Percentiles rank a stretch among this genome's conserved stretches.
Evolutionary conservation across 2,797 vertebrate genomes (phyloP).

Genomic region (Parambassis ranga): DNA sequence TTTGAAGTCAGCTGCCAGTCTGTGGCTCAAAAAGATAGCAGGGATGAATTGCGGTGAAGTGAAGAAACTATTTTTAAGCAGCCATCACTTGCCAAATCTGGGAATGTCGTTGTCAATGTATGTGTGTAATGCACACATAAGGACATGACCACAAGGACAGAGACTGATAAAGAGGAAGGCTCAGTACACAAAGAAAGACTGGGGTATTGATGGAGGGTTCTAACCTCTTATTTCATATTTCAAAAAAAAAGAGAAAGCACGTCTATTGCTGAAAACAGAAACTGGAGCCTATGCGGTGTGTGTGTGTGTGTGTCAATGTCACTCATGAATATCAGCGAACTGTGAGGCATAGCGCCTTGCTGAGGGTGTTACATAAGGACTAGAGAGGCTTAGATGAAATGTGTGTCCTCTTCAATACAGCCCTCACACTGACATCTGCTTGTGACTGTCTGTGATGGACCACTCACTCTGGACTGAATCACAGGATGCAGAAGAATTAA

Average conservation of each 20-base stretch:
- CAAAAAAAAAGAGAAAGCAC: slow-evolving; percentile 14
- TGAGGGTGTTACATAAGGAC: slow-evolving; percentile 71
- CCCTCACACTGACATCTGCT: slow-evolving; percentile 58
- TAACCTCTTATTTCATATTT: slow-evolving; percentile 47
- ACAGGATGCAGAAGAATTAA: neutral
- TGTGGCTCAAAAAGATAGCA: slow-evolving; percentile 2
- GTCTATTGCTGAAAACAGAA: slow-evolving; percentile 29
- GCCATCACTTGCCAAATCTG: slow-evolving; percentile 4
- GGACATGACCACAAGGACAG: neutral
- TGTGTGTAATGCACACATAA: neutral
- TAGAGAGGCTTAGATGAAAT: slow-evolving; percentile 68
- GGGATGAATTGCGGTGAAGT: neutral
- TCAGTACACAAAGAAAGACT: slow-evolving; percentile 19
- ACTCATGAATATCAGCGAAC: slow-evolving; percentile 48
- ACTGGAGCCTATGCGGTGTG: slow-evolving; percentile 35
- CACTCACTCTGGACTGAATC: slow-evolving; percentile 43
- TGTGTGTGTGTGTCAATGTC: slow-evolving; percentile 49
- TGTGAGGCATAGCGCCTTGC: slow-evolving; percentile 44
- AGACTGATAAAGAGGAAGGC: slow-evolving; percentile 4
- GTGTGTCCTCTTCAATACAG: slow-evolving; percentile 59
- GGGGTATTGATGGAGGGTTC: slow-evolving; percentile 43
- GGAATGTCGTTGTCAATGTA: neutral
- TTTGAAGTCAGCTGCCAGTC: neutral
- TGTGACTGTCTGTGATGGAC: slow-evolving; percentile 28
- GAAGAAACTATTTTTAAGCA: slow-evolving; percentile 28